A percentile compares a stretch with the other conserved stretches of the same genome.
These are phyloP conservation scores for Archaeoteleia sp. DNA, from an alignment of 2,888 invertebrate genomes.

Conservation along the genomic window DNA sequence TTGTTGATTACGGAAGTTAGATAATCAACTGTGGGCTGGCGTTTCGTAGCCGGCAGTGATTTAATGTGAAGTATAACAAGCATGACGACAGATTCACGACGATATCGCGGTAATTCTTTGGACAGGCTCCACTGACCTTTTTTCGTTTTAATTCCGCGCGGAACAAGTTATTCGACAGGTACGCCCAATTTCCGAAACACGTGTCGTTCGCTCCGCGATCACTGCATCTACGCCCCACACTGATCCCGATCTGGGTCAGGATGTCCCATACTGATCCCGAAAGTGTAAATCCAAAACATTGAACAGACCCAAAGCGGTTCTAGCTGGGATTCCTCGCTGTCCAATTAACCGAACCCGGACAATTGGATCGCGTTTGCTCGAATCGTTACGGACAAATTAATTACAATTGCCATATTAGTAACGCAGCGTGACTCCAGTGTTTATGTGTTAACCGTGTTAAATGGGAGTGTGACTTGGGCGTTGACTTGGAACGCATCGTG, in stretches of 20 bases:
- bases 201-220: slow-evolving; percentile 19
- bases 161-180: not conserved
- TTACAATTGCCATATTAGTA: not conserved
- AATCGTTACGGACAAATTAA: no score
- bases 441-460: no score
- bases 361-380: no score
- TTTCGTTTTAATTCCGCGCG: slow-evolving; percentile 24
- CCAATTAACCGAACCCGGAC: no score
- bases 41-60: slow-evolving; percentile 45
- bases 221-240: no score
- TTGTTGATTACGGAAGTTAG: slow-evolving; percentile 54
- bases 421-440: no score
- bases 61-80: slow-evolving; percentile 50
- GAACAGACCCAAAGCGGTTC: no score
- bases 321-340: no score
- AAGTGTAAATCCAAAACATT: no score
- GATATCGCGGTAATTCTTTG: slow-evolving; percentile 37
- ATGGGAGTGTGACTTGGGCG: no score
- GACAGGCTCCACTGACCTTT: slow-evolving; percentile 39
- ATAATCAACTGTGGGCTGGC: slow-evolving; percentile 46
- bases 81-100: slow-evolving; percentile 41
- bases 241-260: no score
- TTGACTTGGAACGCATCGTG: slow-evolving; percentile 61
- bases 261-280: no score
- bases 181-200: slow-evolving; percentile 21